Evolutionary conservation across 1,140 invertebrate species (phyloP), one percentile per base, ranked within the genome.

Genomic region (Aphaenogaster floridana): DNA sequence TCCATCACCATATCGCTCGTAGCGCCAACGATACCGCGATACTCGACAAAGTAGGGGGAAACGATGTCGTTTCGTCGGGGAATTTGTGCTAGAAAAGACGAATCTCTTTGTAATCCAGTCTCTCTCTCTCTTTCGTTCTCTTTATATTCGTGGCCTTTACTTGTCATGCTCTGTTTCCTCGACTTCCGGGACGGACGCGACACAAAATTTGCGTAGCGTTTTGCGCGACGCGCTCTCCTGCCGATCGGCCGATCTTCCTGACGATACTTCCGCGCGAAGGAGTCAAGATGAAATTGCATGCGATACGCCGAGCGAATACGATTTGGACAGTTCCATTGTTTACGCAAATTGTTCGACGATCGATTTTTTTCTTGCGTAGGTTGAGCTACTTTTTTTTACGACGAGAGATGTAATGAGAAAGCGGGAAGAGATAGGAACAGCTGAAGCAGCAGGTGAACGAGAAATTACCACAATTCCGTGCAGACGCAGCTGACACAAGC

Each of bases 161-260:
- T 48, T 90, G 92, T 93, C 89, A 92, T 91, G 93, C 93, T 93
- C 93, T 93, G 92, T 90, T 92, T 93, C 89, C 39, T 85, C 50
- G 57, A 86, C 84, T 86, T 74, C 89, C 90, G 87, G 89, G 50
- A 87, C 76, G 87, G 61, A 79, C 50, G 81, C 42, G 69, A 86
- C 59, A 87, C 77, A 69, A 86, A 85, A 88, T 88, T 90, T 50
- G 77, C 63, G 54, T 48, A 74, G 21, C 63, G n/a, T 81, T 80
- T 85, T 86, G 34, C 79, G 50, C 3, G 39, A 71, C 9, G 85
- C 42, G 11, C 8, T 57, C 57, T 61, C 52, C 85, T 48, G 28
- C 34, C 21, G 45, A 42, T 72, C 28, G 21, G 11, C n/a, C 13
- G 52, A 48, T 0, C 17, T 71, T 76, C 11, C 8, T 21, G 28